Conservation (phyloP, 2,797 vertebrate genomes). For the Channallabes apus region DNA sequence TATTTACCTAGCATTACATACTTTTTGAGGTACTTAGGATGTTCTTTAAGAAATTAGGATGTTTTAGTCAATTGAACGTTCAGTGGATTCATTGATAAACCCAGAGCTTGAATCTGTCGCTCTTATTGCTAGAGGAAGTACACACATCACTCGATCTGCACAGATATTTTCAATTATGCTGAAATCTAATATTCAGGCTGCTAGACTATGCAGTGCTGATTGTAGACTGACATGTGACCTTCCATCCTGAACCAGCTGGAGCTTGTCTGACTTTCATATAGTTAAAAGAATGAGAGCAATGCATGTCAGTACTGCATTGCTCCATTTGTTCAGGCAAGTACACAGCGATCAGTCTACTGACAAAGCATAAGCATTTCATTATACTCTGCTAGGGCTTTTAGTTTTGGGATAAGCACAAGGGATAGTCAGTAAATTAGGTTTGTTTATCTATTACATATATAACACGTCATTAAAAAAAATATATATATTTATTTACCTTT, state of each 20-base stretch:
- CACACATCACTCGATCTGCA: not conserved
- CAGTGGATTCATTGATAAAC: not conserved
- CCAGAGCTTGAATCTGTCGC: not conserved
- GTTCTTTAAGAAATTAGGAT: too few species aligned
- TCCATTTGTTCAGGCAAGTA: constrained; percentile 9
- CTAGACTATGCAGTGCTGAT: not conserved
- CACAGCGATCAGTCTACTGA: not conserved
- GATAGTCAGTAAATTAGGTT: not conserved
- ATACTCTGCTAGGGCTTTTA: not conserved
- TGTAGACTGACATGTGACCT: not conserved
- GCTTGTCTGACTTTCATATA: constrained; percentile 8
- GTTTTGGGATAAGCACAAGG: not conserved
- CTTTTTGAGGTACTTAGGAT: not conserved
- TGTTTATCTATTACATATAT: not conserved
- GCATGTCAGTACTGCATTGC: not conserved
- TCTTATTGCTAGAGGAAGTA: not conserved
- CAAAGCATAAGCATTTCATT: not conserved
- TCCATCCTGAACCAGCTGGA: constrained; percentile 12
- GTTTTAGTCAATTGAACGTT: not conserved
- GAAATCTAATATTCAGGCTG: not conserved
- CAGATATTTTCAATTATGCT: constrained; percentile 1
- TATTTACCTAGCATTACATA: not conserved
- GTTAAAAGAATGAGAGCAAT: constrained; percentile 5
- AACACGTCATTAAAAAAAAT: not conserved
- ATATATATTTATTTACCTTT: not conserved